Conservation (phyloP, 2,797 vertebrate genomes). For the Limnodromus scolopaceus region DNA sequence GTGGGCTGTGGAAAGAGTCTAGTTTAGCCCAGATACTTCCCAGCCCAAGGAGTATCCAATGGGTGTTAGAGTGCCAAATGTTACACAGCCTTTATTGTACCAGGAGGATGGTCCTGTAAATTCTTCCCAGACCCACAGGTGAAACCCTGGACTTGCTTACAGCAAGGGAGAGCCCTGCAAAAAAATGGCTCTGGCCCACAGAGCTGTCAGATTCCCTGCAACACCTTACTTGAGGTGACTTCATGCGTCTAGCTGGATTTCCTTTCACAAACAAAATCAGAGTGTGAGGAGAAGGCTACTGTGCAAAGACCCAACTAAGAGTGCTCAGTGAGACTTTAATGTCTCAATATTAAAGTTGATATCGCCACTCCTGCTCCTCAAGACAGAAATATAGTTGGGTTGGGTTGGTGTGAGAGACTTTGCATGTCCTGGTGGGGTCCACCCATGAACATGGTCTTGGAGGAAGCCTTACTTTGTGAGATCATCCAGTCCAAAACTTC, state of each 20-base stretch:
- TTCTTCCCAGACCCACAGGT: background rate
- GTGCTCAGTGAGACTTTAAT: background rate
- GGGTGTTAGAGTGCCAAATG: background rate
- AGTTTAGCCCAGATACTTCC: background rate
- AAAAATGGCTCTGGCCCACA: background rate
- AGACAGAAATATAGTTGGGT: background rate
- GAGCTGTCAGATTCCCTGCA: background rate
- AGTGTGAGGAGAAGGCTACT: background rate
- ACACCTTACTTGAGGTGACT: background rate
- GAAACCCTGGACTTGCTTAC: background rate
- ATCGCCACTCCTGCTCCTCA: background rate
- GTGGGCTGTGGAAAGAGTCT: background rate
- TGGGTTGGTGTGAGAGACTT: background rate
- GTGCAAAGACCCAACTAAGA: background rate
- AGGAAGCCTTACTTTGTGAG: background rate
- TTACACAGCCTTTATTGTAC: background rate
- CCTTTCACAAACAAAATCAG: background rate
- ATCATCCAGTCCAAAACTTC: background rate
- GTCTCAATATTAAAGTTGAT: background rate
- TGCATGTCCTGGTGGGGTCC: background rate
- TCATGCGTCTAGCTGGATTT: background rate
- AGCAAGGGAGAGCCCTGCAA: background rate
- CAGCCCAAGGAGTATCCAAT: background rate
- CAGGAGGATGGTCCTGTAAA: background rate
- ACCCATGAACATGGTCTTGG: background rate